Base-by-base conservation (phyloP, 1,140 invertebrate species). In the Rhyacophila brunnea region DNA sequence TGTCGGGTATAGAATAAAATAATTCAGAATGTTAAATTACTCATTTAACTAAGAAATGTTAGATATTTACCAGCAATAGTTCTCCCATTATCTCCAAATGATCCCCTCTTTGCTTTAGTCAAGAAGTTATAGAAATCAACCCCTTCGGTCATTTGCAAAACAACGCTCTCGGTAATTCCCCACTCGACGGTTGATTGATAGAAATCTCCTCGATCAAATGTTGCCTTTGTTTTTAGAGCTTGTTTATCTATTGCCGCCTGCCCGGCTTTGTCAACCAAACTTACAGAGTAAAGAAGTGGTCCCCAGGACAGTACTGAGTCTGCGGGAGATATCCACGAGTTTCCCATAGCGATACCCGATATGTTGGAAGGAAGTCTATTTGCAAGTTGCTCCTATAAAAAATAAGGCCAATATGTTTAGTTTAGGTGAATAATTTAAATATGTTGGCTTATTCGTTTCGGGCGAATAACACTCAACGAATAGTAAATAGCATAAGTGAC, bases 91-190 rank as follows among this genome's bases (percentile, higher is more conserved):
- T 14, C 6, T 7, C 19, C 36, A 10, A 23, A n/a, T 6, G 10
- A 38, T 28, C 19, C 11, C 42, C 50, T 51, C 13, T 19, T 47
- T 48, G 72, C 72, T 66, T 80, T 81, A 17, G 77, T 83, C 7
- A 92, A 69, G 59, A 94, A 87, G 68, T 93, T 91, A 66, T 93
- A 93, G 67, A 91, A 92, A 67, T 91, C 87, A 6, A 93, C 85
- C 19, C 79, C 81, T 43, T 81, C 74, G 0, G 89, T 86, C 11
- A 73, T 71, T 3, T 60, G 5, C 2, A 79, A 55, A 51, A 91
- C 80, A 0, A 85, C 76, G 6, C 28, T 20, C 74, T 93, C 87
- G 0, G 87, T 86, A 1, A 60, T 20, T 18, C 72, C 66, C 87
- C 88, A 93, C 32, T 83, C 73, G 0, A 65, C 18, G 0, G 89